Percentiles rank a stretch among this genome's conserved stretches.
Conservation (phyloP, 2,113 vertebrate species). For the Rallus limicola region DNA sequence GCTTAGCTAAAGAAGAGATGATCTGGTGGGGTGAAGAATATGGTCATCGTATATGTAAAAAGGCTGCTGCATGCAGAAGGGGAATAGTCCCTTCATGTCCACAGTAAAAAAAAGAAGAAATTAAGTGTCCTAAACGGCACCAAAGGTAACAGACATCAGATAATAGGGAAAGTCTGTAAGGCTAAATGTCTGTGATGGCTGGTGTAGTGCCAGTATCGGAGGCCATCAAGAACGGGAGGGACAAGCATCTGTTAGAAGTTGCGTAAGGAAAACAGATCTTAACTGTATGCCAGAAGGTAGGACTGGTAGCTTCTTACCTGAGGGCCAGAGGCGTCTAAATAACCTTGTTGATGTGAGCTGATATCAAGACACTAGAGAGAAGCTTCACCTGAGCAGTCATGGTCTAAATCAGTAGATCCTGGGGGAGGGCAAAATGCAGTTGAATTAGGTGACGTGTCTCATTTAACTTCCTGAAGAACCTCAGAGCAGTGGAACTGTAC, state of each 20-base stretch:
- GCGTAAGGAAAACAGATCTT: not conserved
- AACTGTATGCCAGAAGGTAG: not conserved
- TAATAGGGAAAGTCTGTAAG: not conserved
- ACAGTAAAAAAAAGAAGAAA: not conserved
- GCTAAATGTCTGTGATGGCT: not conserved
- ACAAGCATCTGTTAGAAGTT: not conserved
- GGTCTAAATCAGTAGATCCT: not conserved
- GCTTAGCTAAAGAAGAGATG: not conserved
- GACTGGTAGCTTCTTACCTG: not conserved
- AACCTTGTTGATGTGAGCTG: not conserved
- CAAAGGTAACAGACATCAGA: not conserved
- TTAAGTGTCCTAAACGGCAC: not conserved
- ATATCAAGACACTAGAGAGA: not conserved
- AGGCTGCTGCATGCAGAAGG: not conserved
- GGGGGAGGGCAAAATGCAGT: not conserved
- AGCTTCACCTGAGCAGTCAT: not conserved
- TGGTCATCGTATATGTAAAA: accelerated
- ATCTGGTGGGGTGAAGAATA: not conserved
- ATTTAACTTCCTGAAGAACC: not conserved
- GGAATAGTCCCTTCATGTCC: not conserved
- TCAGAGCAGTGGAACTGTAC: not conserved
- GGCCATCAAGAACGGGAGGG: not conserved
- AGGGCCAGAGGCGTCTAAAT: not conserved
- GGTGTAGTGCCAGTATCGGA: not conserved
- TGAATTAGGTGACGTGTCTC: not conserved